Conservation (phyloP, 2,888 invertebrate species). For the Macrosiphum euphorbiae region DNA sequence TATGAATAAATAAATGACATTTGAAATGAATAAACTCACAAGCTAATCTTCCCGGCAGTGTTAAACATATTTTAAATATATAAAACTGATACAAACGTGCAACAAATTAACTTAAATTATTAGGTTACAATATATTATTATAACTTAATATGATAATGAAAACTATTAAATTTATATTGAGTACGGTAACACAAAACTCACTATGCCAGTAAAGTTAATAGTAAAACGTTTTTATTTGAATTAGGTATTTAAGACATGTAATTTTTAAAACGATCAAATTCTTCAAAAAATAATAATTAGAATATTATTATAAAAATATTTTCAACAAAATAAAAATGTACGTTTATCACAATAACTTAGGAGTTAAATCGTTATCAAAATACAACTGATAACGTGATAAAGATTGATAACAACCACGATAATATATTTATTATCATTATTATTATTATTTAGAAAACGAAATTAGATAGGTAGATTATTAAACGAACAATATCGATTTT, state of each 20-base stretch:
- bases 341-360: not conserved
- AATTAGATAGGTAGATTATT: too few species aligned
- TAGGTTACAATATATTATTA: not conserved
- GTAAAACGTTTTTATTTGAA: not conserved
- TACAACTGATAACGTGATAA: too few species aligned
- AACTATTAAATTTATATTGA: not conserved
- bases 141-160: not conserved
- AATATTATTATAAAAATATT: not conserved
- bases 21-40: slow-evolving; percentile 16
- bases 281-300: not conserved
- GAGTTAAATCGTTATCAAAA: too few species aligned
- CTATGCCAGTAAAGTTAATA: not conserved
- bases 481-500: too few species aligned
- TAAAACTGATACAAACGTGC: not conserved
- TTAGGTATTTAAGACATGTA: not conserved
- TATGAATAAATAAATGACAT: not conserved
- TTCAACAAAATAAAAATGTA: not conserved
- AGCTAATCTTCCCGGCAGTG: not conserved
- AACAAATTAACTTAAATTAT: not conserved
- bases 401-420: too few species aligned
- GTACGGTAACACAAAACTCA: not conserved
- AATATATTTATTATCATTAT: too few species aligned
- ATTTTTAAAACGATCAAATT: not conserved
- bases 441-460: too few species aligned
- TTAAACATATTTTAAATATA: slow-evolving; percentile 28